A percentile compares a stretch with the other conserved stretches of the same genome.
Conservation (phyloP, 2,113 vertebrate genomes). For the Pardalotus punctatus region DNA sequence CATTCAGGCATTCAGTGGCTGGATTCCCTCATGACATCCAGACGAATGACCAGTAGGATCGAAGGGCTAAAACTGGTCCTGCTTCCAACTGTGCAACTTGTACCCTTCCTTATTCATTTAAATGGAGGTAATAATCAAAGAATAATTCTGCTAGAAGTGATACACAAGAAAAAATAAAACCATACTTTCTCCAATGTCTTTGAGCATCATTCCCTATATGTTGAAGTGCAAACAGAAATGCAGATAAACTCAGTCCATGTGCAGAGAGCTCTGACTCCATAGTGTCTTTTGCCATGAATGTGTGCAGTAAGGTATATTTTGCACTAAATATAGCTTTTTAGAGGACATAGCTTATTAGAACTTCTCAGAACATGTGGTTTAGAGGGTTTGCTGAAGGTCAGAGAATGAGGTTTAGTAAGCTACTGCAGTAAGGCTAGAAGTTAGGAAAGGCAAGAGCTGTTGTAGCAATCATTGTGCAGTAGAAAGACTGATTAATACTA, state of each 20-base stretch:
- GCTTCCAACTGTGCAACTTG: not conserved
- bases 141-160: not conserved
- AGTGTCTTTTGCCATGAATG: not conserved
- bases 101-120: not conserved
- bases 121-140: not conserved
- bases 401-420: not conserved
- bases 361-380: not conserved
- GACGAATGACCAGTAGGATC: not conserved
- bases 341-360: not conserved
- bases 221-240: not conserved
- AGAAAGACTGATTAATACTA: not conserved
- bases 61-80: not conserved
- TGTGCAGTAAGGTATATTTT: not conserved
- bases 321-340: not conserved
- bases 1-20: not conserved
- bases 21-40: constrained; percentile 14
- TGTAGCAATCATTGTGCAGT: not conserved
- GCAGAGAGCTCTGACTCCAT: not conserved
- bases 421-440: not conserved
- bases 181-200: not conserved
- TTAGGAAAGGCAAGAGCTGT: not conserved
- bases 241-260: not conserved
- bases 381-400: not conserved
- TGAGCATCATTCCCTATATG: not conserved
- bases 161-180: not conserved